Conservation (phyloP, 1,140 invertebrate genomes). For the Solenopsis fugax region DNA sequence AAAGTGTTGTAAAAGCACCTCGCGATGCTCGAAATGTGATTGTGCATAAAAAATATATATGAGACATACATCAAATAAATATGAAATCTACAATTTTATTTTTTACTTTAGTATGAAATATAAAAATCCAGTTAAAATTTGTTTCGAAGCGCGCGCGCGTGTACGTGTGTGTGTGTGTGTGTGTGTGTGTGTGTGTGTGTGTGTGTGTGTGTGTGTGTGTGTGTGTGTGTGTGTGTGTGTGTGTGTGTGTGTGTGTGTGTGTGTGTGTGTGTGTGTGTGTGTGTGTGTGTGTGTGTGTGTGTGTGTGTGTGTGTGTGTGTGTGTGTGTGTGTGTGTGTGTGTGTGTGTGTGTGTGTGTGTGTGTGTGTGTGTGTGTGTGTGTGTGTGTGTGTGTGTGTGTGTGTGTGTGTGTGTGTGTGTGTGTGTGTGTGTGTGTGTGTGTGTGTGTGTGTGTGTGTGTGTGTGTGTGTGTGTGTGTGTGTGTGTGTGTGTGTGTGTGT, state of each 20-base stretch:
- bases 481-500: neutral
- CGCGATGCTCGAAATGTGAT: neutral
- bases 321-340: neutral
- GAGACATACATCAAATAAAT: constrained; percentile 1
- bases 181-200: neutral
- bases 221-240: neutral
- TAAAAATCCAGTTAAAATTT: neutral
- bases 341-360: neutral
- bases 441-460: neutral
- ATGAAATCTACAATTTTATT: neutral
- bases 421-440: neutral
- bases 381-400: neutral
- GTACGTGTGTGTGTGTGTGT: neutral
- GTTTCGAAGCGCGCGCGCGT: neutral
- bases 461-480: neutral
- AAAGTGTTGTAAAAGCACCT: neutral
- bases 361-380: neutral
- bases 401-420: neutral
- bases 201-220: neutral
- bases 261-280: neutral
- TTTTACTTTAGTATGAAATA: neutral
- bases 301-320: neutral
- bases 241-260: neutral
- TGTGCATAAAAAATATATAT: neutral
- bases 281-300: neutral